phyloP scores from a whole-genome alignment of 2,888 invertebrate species.

The Agriopis marginaria region DNA sequence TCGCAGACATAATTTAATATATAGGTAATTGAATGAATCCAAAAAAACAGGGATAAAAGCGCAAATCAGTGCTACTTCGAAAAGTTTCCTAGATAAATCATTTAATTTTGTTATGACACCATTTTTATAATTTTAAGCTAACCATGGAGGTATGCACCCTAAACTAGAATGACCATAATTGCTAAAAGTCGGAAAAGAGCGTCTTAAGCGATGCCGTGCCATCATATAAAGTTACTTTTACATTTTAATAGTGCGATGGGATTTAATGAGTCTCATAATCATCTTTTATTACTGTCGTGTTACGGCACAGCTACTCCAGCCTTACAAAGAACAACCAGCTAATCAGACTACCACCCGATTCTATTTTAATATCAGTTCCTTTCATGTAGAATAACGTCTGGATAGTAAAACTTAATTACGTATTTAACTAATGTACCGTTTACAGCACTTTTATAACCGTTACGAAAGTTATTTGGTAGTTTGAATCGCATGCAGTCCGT shows the following conservation, averaged over 20 bases:
- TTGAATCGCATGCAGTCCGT: constrained; percentile 49
- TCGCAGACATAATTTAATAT: too few relatives aligned
- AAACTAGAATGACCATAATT: too few relatives aligned
- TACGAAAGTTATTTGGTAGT: constrained; percentile 54
- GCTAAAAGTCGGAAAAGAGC: too few relatives aligned
- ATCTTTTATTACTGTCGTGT: constrained; percentile 15
- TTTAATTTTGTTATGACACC: too few relatives aligned
- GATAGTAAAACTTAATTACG: constrained; percentile 37
- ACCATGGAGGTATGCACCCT: too few relatives aligned
- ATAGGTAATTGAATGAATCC: too few relatives aligned
- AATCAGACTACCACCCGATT: constrained; percentile 28
- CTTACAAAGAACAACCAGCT: constrained; percentile 27
- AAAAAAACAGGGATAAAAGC: too few relatives aligned
- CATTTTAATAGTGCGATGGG: constrained; percentile 3
- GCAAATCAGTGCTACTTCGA: too few relatives aligned
- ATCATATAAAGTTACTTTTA: constrained; percentile 7
- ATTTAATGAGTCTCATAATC: constrained; percentile 8
- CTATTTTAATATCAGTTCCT: constrained; percentile 34
- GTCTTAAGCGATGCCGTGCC: neutral
- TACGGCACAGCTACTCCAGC: constrained; percentile 3
- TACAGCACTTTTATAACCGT: constrained; percentile 57
- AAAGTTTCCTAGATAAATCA: too few relatives aligned
- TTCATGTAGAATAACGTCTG: constrained; percentile 34
- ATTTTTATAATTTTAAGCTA: too few relatives aligned
- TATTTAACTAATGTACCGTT: constrained; percentile 44